Evolutionary conservation across 2,888 invertebrate genomes (phyloP).

Genomic region (Scaptomyza tumidula): DNA sequence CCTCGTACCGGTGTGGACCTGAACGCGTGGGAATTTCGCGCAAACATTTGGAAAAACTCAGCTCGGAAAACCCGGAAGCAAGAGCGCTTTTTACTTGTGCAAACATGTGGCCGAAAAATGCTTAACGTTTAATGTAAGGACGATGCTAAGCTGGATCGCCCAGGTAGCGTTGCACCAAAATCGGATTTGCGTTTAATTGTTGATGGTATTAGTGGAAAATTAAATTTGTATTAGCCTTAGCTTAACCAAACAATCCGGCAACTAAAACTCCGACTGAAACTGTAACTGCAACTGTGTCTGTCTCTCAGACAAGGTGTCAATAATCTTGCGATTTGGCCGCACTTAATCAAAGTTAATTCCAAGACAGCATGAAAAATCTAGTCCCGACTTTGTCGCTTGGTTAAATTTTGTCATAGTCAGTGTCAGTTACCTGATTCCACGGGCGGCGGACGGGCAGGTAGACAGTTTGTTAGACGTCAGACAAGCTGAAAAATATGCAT

Average conservation of each 20-base stretch:
- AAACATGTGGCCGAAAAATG: conserved; percentile 71
- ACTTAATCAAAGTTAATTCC: conserved; percentile 80
- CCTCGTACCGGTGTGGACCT: conserved; percentile 28
- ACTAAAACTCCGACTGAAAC: not conserved
- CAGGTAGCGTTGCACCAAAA: conserved; percentile 54
- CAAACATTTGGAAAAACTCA: conserved; percentile 65
- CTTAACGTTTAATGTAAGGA: not conserved
- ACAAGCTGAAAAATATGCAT: conserved; percentile 2
- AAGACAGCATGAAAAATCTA: conserved; percentile 44
- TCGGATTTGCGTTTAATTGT: conserved; percentile 74
- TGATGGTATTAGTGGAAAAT: conserved; percentile 80
- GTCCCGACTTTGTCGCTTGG: conserved; percentile 2
- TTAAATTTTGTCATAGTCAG: conserved; percentile 59
- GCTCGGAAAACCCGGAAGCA: conserved; percentile 74
- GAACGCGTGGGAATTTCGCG: conserved; percentile 77
- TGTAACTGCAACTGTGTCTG: not conserved
- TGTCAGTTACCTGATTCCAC: conserved; percentile 35
- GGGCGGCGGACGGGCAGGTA: not conserved
- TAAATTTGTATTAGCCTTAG: conserved; percentile 65
- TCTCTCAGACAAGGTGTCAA: conserved; percentile 71
- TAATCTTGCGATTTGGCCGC: conserved; percentile 73
- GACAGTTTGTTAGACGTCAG: conserved; percentile 10
- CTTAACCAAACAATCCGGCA: conserved; percentile 1
- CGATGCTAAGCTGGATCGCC: not conserved
- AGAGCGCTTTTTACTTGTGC: conserved; percentile 62